Conservation (phyloP, 2,888 invertebrate genomes). For the Apodemia zela region DNA sequence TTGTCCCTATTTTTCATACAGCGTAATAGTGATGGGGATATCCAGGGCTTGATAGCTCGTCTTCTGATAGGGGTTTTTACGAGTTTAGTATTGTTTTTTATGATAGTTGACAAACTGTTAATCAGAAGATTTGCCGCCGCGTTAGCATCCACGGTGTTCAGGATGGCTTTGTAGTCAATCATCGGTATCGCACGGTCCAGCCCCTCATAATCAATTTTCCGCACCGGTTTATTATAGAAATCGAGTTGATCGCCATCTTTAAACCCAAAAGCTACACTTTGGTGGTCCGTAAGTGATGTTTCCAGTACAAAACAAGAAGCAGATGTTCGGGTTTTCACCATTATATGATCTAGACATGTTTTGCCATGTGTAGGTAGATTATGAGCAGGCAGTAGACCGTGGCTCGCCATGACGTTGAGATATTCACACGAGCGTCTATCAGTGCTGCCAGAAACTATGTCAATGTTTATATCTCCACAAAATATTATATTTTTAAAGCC, state of each 20-base stretch:
- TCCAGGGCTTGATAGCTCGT: slow-evolving; percentile 18
- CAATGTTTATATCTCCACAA: background rate
- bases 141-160: background rate
- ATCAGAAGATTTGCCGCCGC: background rate
- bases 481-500: background rate
- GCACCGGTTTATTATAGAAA: background rate
- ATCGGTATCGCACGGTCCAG: background rate
- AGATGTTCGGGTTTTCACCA: background rate
- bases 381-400: background rate
- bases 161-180: background rate
- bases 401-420: background rate
- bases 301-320: background rate
- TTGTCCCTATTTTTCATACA: slow-evolving; percentile 19
- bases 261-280: background rate
- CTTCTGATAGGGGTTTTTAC: background rate
- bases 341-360: background rate
- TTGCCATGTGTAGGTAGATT: background rate
- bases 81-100: slow-evolving; percentile 28
- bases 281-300: background rate
- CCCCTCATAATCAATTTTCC: background rate
- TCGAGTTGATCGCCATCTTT: background rate
- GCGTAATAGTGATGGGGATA: slow-evolving; percentile 14
- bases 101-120: background rate
- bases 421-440: background rate
- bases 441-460: background rate